These are phyloP conservation scores for Pygoscelis antarcticus DNA, from an alignment of 2,113 vertebrate genomes.

Conservation along the genomic window DNA sequence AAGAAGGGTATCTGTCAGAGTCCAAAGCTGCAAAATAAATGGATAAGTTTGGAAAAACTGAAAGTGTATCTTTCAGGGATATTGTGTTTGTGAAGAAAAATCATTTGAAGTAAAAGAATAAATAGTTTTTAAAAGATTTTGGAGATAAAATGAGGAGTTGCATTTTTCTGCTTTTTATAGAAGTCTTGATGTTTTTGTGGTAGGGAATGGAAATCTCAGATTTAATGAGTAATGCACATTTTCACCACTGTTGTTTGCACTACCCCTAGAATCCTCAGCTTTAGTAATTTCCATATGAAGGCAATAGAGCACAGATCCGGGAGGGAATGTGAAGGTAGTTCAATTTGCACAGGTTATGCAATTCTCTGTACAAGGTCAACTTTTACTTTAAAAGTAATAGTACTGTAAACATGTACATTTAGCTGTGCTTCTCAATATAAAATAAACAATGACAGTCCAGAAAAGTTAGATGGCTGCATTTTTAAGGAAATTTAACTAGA, in stretches of 20 bases:
- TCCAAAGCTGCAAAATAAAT: neutral
- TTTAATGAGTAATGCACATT: neutral
- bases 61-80: neutral
- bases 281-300: neutral
- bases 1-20: neutral
- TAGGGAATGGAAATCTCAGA: neutral
- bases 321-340: neutral
- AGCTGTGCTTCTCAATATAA: neutral
- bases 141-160: neutral
- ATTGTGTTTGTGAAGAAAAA: neutral
- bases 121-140: neutral
- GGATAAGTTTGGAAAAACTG: neutral
- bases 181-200: neutral
- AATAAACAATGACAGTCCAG: neutral
- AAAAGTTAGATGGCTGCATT: neutral
- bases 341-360: neutral
- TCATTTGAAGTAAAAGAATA: neutral
- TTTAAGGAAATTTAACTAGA: neutral
- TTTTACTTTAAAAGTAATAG: neutral
- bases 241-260: neutral
- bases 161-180: neutral
- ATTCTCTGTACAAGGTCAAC: neutral
- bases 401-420: neutral
- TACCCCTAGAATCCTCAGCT: neutral
- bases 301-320: rapidly evolving